Percentiles rank a stretch among this genome's conserved stretches.
These are phyloP conservation scores for Colius striatus DNA, from an alignment of 2,113 vertebrate species.

Conservation along the genomic window DNA sequence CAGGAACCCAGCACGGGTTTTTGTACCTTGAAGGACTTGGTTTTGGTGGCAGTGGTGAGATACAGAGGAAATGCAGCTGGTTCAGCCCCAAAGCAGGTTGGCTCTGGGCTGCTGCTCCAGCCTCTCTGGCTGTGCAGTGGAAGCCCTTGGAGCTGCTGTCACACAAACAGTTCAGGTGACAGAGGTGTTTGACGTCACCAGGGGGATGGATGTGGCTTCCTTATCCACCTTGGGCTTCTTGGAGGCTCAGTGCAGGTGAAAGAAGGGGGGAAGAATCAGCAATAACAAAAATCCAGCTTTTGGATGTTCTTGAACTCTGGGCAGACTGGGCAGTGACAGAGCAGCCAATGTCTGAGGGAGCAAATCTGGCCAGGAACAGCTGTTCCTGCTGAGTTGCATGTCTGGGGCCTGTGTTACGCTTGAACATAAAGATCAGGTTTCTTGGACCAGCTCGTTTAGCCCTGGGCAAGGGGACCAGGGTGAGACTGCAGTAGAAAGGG, in stretches of 20 bases:
- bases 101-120: constrained; percentile 73
- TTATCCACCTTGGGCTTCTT: constrained; percentile 53
- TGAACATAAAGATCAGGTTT: constrained; percentile 5
- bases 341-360: not conserved
- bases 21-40: constrained; percentile 85
- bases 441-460: not conserved
- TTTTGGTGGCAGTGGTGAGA: constrained; percentile 84
- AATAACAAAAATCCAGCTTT: not conserved
- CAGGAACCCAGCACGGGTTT: constrained; percentile 84
- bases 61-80: constrained; percentile 85
- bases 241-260: constrained; percentile 39
- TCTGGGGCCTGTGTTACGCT: not conserved
- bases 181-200: constrained; percentile 69
- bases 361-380: constrained; percentile 30
- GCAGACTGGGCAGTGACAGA: not conserved
- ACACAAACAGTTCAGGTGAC: constrained; percentile 76
- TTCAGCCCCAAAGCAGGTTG: constrained; percentile 82
- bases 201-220: constrained; percentile 34
- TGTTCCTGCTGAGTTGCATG: not conserved
- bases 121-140: constrained; percentile 77
- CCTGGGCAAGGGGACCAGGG: not conserved
- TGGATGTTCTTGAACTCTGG: not conserved
- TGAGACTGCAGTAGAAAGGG: not conserved
- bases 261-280: too few species aligned
- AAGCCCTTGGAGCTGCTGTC: constrained; percentile 65